phyloP scores from a whole-genome alignment of 92 coral and sea anemone species.

The Anthopleura xanthogrammica region DNA sequence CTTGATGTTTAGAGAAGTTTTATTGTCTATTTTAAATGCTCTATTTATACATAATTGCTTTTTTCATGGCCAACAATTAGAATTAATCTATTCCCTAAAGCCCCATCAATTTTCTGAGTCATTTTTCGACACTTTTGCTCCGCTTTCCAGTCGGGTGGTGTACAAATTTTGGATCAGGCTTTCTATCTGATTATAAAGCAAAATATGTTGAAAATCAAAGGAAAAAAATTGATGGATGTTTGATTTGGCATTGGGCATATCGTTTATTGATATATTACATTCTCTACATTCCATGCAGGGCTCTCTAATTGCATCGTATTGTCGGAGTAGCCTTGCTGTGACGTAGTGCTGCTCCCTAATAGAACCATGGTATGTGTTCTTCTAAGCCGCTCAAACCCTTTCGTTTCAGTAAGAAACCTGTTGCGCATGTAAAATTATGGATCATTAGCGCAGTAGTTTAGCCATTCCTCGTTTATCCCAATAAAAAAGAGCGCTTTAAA shows the following conservation, averaged over 20 bases:
- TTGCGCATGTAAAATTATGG: constrained; percentile 5
- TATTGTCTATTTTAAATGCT: constrained; percentile 18
- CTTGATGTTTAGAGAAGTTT: not conserved
- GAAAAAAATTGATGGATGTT: not conserved
- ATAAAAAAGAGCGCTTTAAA: constrained; percentile 2
- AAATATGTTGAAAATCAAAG: not conserved
- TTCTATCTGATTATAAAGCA: constrained; percentile 8
- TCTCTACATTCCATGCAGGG: constrained; percentile 16
- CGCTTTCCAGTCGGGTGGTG: not conserved
- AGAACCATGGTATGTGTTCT: constrained; percentile 15
- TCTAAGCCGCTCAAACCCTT: constrained; percentile 18
- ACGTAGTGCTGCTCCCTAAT: constrained; percentile 20
- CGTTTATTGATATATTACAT: constrained; percentile 19
- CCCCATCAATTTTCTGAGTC: constrained; percentile 10
- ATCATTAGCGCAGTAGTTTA: not conserved
- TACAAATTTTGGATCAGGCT: not conserved
- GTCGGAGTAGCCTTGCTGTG: constrained; percentile 20
- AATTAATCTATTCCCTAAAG: constrained; percentile 25
- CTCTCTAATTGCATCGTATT: constrained; percentile 24
- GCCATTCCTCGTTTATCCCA: not conserved
- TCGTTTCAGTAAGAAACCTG: constrained; percentile 6
- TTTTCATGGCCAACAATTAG: constrained; percentile 31
- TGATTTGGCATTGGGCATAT: constrained; percentile 4
- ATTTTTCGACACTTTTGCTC: constrained; percentile 4
- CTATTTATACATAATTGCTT: constrained; percentile 23